phyloP scores from a whole-genome alignment of 2,113 vertebrate species.

The Nycticryphes semicollaris region DNA sequence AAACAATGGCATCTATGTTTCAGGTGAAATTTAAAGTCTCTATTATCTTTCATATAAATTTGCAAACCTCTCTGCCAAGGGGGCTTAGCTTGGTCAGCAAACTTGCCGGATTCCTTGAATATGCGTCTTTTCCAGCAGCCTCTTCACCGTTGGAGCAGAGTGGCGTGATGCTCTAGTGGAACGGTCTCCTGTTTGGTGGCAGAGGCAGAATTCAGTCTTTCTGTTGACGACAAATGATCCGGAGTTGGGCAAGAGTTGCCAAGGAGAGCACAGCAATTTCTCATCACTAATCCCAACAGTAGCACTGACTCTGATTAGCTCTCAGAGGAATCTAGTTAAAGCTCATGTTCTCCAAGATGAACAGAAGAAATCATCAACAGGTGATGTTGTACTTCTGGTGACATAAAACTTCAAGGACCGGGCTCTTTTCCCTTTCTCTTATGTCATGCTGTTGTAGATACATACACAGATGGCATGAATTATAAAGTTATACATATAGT shows the following conservation, averaged over 20 bases:
- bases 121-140: neutral
- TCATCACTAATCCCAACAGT: neutral
- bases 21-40: neutral
- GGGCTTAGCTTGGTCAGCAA: neutral
- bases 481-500: neutral
- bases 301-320: constrained; percentile 26
- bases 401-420: neutral
- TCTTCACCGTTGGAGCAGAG: neutral
- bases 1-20: neutral
- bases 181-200: neutral
- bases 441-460: neutral
- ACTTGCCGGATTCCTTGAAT: neutral
- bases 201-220: neutral
- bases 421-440: neutral
- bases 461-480: neutral
- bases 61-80: neutral
- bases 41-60: neutral
- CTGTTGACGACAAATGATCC: neutral
- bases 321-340: constrained; percentile 13
- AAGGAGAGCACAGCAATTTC: constrained; percentile 20
- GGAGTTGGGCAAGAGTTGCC: neutral
- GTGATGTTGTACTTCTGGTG: neutral
- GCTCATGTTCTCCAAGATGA: neutral
- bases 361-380: constrained; percentile 11
- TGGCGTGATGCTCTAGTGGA: rapidly evolving